Evolutionary conservation across 1,140 invertebrate species (phyloP).

Genomic region (Plutomurus gul): DNA sequence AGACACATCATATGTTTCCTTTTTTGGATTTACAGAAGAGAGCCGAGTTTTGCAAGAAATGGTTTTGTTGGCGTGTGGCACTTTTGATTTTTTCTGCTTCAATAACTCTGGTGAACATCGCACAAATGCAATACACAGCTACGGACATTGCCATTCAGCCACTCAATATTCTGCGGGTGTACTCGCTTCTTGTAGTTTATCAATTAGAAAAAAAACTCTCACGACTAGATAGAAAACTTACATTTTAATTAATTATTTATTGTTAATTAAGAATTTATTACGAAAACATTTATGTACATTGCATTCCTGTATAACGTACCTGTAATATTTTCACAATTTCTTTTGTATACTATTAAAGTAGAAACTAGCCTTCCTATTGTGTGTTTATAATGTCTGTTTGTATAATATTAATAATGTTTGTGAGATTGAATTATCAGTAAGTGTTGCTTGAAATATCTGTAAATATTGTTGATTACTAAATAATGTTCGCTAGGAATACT

Average conservation of each 20-base stretch:
- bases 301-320: too few species aligned
- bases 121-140: slow-evolving; percentile 35
- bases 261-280: background rate
- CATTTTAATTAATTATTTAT: background rate
- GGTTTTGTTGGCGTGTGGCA: slow-evolving; percentile 31
- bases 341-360: too few species aligned
- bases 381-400: too few species aligned
- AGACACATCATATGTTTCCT: background rate
- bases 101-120: slow-evolving; percentile 7
- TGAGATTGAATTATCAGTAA: too few species aligned
- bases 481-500: too few species aligned
- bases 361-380: too few species aligned
- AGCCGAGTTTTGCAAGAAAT: slow-evolving; percentile 37
- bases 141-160: slow-evolving; percentile 34
- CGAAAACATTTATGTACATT: background rate
- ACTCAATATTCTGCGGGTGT: slow-evolving; percentile 24
- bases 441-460: too few species aligned
- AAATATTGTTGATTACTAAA: too few species aligned
- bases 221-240: slow-evolving; percentile 7
- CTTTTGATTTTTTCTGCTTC: background rate
- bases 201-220: slow-evolving; percentile 33
- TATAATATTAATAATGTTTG: too few species aligned
- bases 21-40: slow-evolving; percentile 22
- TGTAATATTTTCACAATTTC: too few species aligned
- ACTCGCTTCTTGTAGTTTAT: slow-evolving; percentile 28